Conservation (phyloP, 2,113 vertebrate species). For the Dicaeum eximium region DNA sequence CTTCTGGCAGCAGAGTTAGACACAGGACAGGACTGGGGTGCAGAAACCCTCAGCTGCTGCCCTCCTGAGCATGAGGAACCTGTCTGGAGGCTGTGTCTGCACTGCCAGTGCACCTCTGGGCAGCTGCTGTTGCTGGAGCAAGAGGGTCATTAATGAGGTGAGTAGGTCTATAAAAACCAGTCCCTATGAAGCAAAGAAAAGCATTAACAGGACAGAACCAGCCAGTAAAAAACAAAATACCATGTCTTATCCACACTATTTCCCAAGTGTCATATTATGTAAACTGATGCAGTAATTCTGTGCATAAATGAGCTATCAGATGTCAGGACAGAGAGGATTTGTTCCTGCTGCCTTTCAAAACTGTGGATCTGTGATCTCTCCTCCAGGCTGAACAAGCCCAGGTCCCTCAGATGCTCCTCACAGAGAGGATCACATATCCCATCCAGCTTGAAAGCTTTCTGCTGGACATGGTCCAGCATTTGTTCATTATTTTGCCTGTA, state of each 20-base stretch:
- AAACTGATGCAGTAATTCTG: not conserved
- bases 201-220: not conserved
- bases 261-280: not conserved
- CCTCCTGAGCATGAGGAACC: not conserved
- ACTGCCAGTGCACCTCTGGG: not conserved
- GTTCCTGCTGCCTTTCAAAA: not conserved
- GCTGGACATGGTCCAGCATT: not conserved
- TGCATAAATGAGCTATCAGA: not conserved
- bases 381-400: not conserved
- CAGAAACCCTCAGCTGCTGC: not conserved
- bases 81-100: not conserved
- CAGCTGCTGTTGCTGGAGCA: rapidly evolving
- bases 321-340: not conserved
- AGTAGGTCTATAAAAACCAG: not conserved
- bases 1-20: not conserved
- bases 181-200: not conserved
- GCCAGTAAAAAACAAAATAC: not conserved
- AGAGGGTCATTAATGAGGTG: not conserved
- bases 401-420: not conserved
- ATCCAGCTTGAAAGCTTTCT: not conserved
- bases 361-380: not conserved
- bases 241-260: not conserved
- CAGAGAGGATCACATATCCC: not conserved
- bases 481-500: not conserved
- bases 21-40: rapidly evolving